These are phyloP conservation scores for Apamea epomidion DNA, from an alignment of 2,888 invertebrate genomes.

Conservation along the genomic window DNA sequence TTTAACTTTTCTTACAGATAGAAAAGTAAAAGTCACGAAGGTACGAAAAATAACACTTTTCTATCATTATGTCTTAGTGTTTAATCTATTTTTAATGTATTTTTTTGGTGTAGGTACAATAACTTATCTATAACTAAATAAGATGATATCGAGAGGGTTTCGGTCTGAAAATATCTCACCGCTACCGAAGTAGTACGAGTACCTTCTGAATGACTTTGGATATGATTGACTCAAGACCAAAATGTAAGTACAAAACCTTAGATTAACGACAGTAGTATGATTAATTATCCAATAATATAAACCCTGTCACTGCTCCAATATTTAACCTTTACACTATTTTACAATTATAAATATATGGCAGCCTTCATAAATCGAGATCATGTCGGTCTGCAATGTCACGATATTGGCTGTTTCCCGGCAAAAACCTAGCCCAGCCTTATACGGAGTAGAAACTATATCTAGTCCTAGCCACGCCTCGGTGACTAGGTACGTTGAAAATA, in stretches of 20 bases:
- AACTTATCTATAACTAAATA: not conserved
- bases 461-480: slow-evolving; percentile 58
- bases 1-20: not conserved
- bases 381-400: slow-evolving; percentile 60
- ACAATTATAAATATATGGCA: slow-evolving; percentile 30
- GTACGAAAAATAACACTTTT: not conserved
- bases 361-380: slow-evolving; percentile 61
- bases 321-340: slow-evolving; percentile 52
- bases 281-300: slow-evolving; percentile 52
- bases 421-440: slow-evolving; percentile 62
- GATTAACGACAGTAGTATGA: not conserved
- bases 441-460: slow-evolving; percentile 59
- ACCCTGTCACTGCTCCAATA: slow-evolving; percentile 52
- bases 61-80: too few species aligned
- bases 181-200: not conserved
- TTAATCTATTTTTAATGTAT: too few species aligned
- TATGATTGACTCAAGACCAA: not conserved
- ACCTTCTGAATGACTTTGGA: not conserved
- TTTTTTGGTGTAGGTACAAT: too few species aligned
- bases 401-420: slow-evolving; percentile 59
- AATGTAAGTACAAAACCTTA: not conserved
- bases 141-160: not conserved
- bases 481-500: slow-evolving; percentile 45
- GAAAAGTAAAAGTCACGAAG: not conserved
- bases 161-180: not conserved